Evolutionary conservation across 1,140 invertebrate genomes (phyloP).

Genomic region (Anagrus nilaparvatae): DNA sequence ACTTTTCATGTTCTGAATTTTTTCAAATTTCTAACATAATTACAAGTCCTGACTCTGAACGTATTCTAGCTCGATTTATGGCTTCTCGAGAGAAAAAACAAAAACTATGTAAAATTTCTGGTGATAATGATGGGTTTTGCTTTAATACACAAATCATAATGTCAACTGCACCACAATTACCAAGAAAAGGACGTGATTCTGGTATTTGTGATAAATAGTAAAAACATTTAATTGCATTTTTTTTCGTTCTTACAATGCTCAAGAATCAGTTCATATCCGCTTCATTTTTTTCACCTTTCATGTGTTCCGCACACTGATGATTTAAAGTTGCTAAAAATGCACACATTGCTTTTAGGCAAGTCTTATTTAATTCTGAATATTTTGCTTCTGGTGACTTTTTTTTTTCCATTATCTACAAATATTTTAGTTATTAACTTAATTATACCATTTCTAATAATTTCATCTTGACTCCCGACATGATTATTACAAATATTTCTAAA

Average conservation of each 20-base stretch:
- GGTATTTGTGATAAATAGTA: constrained; percentile 28
- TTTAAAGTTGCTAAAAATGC: constrained; percentile 22
- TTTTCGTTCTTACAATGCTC: constrained; percentile 21
- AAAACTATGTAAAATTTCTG: constrained; percentile 23
- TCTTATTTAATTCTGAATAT: constrained; percentile 23
- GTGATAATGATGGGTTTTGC: constrained; percentile 12
- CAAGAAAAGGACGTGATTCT: constrained; percentile 28
- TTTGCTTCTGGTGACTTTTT: constrained; percentile 16
- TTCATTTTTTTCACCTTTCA: constrained; percentile 22
- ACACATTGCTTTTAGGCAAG: constrained; percentile 33
- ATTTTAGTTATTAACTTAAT: constrained; percentile 24
- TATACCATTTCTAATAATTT: constrained; percentile 23
- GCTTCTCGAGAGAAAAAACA: constrained; percentile 35
- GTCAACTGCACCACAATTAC: constrained; percentile 26
- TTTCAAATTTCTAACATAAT: constrained; percentile 27
- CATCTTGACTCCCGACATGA: constrained; percentile 22
- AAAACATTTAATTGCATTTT: constrained; percentile 30
- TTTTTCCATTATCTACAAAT: constrained; percentile 22
- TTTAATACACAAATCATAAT: constrained; percentile 22
- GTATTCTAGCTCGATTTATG: constrained; percentile 29
- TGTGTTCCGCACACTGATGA: constrained; percentile 22
- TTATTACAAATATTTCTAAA: constrained; percentile 33
- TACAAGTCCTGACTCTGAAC: constrained; percentile 24
- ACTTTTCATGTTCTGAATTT: constrained; percentile 20
- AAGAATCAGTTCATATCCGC: no score